Percentiles rank a stretch among this genome's conserved stretches.
phyloP scores from a whole-genome alignment of 2,113 vertebrate species.

The Clarias gariepinus region DNA sequence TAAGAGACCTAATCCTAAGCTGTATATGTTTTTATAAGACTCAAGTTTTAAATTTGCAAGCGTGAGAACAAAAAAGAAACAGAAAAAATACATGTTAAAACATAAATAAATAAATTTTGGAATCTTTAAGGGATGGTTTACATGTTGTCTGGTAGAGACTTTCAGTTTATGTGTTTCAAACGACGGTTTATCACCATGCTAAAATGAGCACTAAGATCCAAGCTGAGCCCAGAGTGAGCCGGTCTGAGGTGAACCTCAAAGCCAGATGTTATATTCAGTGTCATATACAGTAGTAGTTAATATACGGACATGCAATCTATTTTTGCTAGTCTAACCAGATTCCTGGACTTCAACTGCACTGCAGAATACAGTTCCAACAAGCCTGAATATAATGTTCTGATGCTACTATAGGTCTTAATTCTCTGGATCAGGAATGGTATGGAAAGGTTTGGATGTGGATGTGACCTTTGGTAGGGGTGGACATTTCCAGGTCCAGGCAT shows the following conservation, averaged over 20 bases:
- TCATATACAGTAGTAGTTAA: neutral
- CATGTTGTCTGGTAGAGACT: neutral
- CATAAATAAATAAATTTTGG: neutral
- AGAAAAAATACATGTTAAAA: neutral
- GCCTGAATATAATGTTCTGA: neutral
- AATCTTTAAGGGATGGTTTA: neutral
- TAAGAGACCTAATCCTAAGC: neutral
- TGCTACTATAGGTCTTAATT: neutral
- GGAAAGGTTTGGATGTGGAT: neutral
- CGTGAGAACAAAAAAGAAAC: neutral
- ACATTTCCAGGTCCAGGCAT: neutral
- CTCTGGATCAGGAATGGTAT: neutral
- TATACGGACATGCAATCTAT: neutral
- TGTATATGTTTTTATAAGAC: neutral
- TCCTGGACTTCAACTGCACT: neutral
- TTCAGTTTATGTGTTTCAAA: neutral
- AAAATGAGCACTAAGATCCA: neutral
- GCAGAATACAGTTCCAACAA: neutral
- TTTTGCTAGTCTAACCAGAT: neutral
- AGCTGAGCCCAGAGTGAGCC: neutral
- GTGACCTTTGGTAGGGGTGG: neutral
- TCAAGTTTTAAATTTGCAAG: neutral
- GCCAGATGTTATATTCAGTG: neutral
- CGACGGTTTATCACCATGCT: neutral
- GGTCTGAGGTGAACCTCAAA: neutral